Base-by-base conservation (phyloP, 2,113 vertebrate genomes). In the Muntiacus muntjak region DNA sequence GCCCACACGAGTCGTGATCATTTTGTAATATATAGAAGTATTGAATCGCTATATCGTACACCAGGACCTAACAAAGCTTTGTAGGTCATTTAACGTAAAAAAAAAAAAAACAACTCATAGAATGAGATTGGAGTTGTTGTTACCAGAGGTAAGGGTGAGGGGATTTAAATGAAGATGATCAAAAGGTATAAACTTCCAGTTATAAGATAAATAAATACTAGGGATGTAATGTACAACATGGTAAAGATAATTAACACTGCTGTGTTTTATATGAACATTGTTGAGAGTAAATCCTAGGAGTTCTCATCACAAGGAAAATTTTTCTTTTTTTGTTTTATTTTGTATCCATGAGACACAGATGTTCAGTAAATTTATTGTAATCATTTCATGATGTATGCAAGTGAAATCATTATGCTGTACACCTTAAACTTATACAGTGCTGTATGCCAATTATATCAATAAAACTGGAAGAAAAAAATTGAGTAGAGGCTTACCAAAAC, bases 21-120 rank as follows among this genome's bases (percentile, higher is more conserved):
- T 25, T 83, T 83, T 36, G 7, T 83, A 83, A 55, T 54, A 14
- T 36, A 36, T n/a, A 36, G 81, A 54, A 55, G 21, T 25, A 55
- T 2, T 14, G 30, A 33, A 52, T 36, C 2, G 0, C 81, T 55
- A 0, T n/a, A 36, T 83, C 13, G 21, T 36, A n/a, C 33, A 36
- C 19, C 50, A 25, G 50, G 33, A 83, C 52, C 52, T 54, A 83
- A 55, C 50, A 25, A 50, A 52, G 33, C 50, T 15, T 82, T 54
- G 3, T 36, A 55, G 21, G 50, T 83, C 21, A 25, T 83, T 36
- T 54, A 36, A 54, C 50, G 15, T 36, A 25, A 23, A 83, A 83
- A 33, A 55, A 36, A 55, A 55, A 36, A 55, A 36, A 83, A 21
- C 36, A 55, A 14, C 33, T 82, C 6, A 54, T 14, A 82, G 45